Conservation (phyloP, 2,888 invertebrate genomes). For the Phorcus lineatus region DNA sequence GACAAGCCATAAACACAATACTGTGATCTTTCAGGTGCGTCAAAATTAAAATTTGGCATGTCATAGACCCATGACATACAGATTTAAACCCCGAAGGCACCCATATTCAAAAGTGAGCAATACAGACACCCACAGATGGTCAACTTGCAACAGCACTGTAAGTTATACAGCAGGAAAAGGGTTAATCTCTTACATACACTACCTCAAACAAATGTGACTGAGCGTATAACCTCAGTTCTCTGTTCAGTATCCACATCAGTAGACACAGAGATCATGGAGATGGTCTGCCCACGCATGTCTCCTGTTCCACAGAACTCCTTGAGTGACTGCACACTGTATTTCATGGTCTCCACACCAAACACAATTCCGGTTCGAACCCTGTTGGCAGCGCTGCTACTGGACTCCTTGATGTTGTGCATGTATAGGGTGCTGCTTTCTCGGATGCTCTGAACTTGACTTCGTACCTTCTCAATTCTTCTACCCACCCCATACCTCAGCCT, state of each 20-base stretch:
- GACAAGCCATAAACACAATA: no score
- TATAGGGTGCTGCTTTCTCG: constrained; percentile 58
- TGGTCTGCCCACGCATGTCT: constrained; percentile 69
- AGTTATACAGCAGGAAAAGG: no score
- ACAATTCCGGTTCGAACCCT: constrained; percentile 66
- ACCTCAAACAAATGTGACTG: constrained; percentile 55
- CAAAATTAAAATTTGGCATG: no score
- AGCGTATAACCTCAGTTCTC: constrained; percentile 54
- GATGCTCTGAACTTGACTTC: constrained; percentile 57
- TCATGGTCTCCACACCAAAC: constrained; percentile 69
- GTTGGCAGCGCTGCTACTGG: constrained; percentile 64
- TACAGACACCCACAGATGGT: no score
- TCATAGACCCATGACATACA: no score
- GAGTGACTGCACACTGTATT: constrained; percentile 70
- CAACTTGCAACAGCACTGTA: no score
- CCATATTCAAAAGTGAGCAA: no score
- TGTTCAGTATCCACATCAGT: constrained; percentile 69
- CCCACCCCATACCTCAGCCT: constrained; percentile 62
- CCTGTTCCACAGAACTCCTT: constrained; percentile 73
- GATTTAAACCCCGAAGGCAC: no score
- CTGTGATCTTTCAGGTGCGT: no score
- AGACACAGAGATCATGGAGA: constrained; percentile 69
- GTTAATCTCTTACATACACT: no score
- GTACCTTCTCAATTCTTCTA: constrained; percentile 62
- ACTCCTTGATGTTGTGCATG: constrained; percentile 64